A percentile compares a stretch with the other conserved stretches of the same genome.
phyloP scores from a whole-genome alignment of 2,888 invertebrate genomes.

The Meghimatium bilineatum region DNA sequence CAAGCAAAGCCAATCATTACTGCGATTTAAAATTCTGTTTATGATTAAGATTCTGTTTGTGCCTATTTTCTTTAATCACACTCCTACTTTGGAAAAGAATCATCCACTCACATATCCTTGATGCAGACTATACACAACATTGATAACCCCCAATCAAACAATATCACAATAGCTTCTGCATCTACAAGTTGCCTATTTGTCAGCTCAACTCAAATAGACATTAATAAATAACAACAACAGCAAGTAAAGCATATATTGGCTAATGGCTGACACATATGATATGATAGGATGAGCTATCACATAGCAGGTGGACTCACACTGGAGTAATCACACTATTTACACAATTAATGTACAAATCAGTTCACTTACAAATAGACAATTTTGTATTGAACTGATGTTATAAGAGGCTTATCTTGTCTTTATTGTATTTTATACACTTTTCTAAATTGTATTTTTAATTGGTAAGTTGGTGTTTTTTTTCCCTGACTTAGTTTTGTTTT shows the following conservation, averaged over 20 bases:
- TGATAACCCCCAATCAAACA: not conserved
- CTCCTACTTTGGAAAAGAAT: too few species aligned
- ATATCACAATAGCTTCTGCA: not conserved
- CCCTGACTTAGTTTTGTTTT: too few species aligned
- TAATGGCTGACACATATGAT: conserved; percentile 5
- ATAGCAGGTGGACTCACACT: conserved; percentile 10
- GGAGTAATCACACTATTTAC: conserved; percentile 12
- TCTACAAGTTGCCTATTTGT: conserved; percentile 8
- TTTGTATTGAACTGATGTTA: not conserved
- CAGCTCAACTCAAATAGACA: not conserved
- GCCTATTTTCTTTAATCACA: too few species aligned
- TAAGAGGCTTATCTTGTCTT: not conserved
- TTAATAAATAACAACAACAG: conserved; percentile 15
- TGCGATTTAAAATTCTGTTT: too few species aligned
- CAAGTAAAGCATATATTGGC: not conserved
- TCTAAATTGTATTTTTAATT: not conserved
- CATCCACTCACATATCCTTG: too few species aligned
- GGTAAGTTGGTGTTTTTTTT: too few species aligned
- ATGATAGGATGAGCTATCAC: conserved; percentile 3
- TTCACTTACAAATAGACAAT: not conserved
- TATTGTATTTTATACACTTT: not conserved
- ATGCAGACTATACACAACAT: not conserved
- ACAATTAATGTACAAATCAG: conserved; percentile 8
- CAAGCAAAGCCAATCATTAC: too few species aligned
- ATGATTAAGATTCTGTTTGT: too few species aligned